phyloP scores from a whole-genome alignment of 1,140 invertebrate species.

The Lethocerus indicus region DNA sequence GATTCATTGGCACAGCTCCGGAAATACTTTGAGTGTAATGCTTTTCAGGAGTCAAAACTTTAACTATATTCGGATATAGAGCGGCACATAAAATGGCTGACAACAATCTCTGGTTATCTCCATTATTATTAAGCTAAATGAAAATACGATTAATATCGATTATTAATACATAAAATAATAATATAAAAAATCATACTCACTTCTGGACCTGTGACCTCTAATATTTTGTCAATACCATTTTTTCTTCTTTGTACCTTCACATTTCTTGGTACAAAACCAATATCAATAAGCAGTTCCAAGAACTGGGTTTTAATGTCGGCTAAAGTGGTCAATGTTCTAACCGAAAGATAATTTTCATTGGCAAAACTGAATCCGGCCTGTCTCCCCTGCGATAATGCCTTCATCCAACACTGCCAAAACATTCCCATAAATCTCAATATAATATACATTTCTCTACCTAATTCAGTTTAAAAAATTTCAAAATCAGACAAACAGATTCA shows the following conservation, averaged over 20 bases:
- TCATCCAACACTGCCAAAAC: conserved; percentile 49
- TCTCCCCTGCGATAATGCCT: conserved; percentile 33
- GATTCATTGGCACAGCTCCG: conserved; percentile 51
- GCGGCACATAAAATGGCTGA: conserved; percentile 67
- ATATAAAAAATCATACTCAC: conserved; percentile 22
- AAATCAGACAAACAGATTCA: conserved; percentile 6
- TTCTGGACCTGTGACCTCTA: conserved; percentile 45
- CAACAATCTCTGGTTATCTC: conserved; percentile 53
- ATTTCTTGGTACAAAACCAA: conserved; percentile 56
- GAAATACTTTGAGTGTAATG: conserved; percentile 47
- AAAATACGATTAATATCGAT: conserved; percentile 8
- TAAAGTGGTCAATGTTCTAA: conserved; percentile 51
- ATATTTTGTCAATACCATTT: conserved; percentile 43
- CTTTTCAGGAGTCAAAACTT: conserved; percentile 56
- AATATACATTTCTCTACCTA: too few species aligned
- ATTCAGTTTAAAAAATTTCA: too few species aligned
- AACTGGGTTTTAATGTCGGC: conserved; percentile 69
- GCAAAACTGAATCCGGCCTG: conserved; percentile 47
- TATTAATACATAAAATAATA: conserved; percentile 4
- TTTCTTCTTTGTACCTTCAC: conserved; percentile 30
- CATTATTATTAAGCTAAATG: conserved; percentile 52
- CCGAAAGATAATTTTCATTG: conserved; percentile 55
- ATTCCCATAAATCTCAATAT: not conserved
- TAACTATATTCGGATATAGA: conserved; percentile 74
- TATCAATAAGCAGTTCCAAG: conserved; percentile 59